These are phyloP conservation scores for Antedon mediterranea DNA, from an alignment of 53 echinoderm and acorn worm genomes.

Conservation along the genomic window DNA sequence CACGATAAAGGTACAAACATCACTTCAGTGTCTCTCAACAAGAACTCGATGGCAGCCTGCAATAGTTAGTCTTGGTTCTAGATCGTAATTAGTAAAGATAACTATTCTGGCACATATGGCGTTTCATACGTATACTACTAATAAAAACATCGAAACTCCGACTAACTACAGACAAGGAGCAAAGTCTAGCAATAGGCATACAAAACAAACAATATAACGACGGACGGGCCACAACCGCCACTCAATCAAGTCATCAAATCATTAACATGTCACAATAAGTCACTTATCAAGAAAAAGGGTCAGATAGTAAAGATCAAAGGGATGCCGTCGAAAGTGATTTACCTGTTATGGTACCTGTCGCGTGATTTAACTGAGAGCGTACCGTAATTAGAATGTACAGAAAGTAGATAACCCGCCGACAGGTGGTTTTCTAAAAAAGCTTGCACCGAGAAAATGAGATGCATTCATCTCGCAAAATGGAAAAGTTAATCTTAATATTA, in stretches of 20 bases:
- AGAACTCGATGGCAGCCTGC: too few species aligned
- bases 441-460: too few species aligned
- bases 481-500: too few species aligned
- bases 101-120: too few species aligned
- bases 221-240: neutral
- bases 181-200: neutral
- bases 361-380: neutral
- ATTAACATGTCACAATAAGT: neutral
- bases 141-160: too few species aligned
- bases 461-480: too few species aligned
- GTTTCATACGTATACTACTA: too few species aligned
- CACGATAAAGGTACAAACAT: too few species aligned
- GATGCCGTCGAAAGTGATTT: neutral
- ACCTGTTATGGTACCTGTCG: neutral
- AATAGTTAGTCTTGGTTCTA: too few species aligned
- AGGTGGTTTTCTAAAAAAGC: neutral
- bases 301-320: neutral
- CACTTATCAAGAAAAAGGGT: neutral
- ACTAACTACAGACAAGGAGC: too few species aligned
- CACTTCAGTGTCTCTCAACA: too few species aligned
- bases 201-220: neutral
- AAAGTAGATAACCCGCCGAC: neutral
- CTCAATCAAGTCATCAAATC: neutral
- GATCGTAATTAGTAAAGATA: too few species aligned
- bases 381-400: neutral